Conservation (phyloP, 2,113 vertebrate species). For the Boleophthalmus pectinirostris region DNA sequence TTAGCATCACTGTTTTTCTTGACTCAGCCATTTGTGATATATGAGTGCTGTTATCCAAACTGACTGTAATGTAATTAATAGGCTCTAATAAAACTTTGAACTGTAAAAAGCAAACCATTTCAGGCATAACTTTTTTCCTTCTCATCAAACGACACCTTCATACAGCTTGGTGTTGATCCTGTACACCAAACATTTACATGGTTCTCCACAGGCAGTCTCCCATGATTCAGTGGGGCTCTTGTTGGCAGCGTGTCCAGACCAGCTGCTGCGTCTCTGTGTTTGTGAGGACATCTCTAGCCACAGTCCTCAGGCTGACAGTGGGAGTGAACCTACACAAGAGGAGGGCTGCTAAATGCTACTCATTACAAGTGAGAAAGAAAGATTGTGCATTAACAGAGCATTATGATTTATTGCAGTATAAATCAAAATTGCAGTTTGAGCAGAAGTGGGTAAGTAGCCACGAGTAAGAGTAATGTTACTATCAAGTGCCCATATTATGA, state of each 20-base stretch:
- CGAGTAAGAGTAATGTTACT: no score
- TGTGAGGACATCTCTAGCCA: constrained; percentile 35
- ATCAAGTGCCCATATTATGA: no score
- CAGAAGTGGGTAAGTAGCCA: no score
- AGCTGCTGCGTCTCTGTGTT: constrained; percentile 44
- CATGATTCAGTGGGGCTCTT: constrained; percentile 16
- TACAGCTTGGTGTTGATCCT: not conserved
- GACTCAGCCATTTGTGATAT: no score
- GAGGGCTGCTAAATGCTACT: not conserved
- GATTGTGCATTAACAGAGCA: not conserved
- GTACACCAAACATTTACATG: not conserved
- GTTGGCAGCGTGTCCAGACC: constrained; percentile 33
- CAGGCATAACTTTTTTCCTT: not conserved
- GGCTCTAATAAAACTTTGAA: not conserved
- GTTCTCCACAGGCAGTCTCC: constrained; percentile 14
- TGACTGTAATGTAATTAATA: not conserved
- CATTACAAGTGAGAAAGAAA: constrained; percentile 2
- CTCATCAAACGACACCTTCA: not conserved
- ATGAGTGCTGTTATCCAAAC: not conserved
- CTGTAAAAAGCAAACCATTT: no score
- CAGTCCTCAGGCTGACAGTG: constrained; percentile 15
- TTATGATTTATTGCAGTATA: no score
- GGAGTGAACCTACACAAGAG: not conserved
- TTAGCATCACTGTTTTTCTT: no score
- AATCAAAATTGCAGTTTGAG: no score